Percentiles rank a stretch among this genome's conserved stretches.
phyloP scores from a whole-genome alignment of 23 tunicate species.

The Diplosoma virens region DNA sequence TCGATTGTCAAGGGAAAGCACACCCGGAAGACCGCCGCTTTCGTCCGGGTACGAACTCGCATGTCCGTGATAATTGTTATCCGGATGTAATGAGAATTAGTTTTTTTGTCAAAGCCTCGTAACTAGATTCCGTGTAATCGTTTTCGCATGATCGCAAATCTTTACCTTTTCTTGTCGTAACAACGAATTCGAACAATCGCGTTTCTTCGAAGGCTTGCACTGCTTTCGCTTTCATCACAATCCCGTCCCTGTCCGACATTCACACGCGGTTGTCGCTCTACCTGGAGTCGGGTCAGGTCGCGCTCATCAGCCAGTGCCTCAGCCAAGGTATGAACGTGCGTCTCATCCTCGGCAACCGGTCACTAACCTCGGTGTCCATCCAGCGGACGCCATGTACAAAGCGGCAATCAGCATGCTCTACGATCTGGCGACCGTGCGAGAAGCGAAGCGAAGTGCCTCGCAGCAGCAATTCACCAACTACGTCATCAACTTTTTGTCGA shows the following conservation, averaged over 20 bases:
- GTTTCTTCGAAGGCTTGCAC: constrained; percentile 55
- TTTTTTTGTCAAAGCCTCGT: too few species aligned
- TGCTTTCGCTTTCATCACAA: constrained; percentile 80
- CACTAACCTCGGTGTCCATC: not conserved
- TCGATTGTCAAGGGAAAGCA: constrained; percentile 76
- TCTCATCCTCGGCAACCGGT: not conserved
- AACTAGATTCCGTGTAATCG: too few species aligned
- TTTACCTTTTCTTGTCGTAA: too few species aligned
- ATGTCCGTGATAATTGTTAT: too few species aligned
- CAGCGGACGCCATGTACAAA: constrained; percentile 89
- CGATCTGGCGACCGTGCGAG: constrained; percentile 39
- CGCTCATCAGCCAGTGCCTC: constrained; percentile 76
- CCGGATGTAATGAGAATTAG: too few species aligned
- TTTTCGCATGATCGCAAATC: too few species aligned
- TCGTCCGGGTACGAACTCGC: constrained; percentile 78
- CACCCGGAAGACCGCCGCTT: constrained; percentile 84
- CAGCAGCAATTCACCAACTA: constrained; percentile 8
- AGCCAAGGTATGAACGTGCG: constrained; percentile 54
- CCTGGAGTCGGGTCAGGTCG: constrained; percentile 76
- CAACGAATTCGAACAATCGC: not conserved
- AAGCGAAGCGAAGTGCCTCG: constrained; percentile 16
- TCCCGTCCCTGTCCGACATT: constrained; percentile 64
- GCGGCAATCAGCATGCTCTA: constrained; percentile 48
- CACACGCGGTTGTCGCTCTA: constrained; percentile 45
- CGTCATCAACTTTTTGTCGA: constrained; percentile 63